Evolutionary conservation across 2,888 invertebrate genomes (phyloP).

Genomic region (Microplitis manilae): DNA sequence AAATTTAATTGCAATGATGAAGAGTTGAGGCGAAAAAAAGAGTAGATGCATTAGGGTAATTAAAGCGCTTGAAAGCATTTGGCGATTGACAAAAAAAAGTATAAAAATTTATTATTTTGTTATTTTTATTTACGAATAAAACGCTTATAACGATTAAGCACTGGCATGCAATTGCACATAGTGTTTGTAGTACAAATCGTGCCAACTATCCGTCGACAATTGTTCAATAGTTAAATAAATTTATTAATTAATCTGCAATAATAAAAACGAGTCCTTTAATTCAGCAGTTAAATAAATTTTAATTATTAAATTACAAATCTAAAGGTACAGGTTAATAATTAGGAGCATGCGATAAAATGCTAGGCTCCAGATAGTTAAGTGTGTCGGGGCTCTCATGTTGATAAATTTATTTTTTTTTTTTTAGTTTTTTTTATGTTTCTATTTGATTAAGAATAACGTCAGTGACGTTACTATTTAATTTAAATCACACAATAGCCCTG

Average conservation of each 20-base stretch:
- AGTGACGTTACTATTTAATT: constrained; percentile 17
- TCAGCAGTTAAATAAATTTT: constrained; percentile 56
- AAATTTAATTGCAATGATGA: constrained; percentile 42
- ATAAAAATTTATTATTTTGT: constrained; percentile 13
- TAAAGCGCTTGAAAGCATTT: constrained; percentile 47
- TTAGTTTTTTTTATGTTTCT: constrained; percentile 21
- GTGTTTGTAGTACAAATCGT: constrained; percentile 63
- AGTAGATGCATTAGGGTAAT: constrained; percentile 38
- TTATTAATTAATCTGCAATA: constrained; percentile 6
- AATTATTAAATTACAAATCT: constrained; percentile 48
- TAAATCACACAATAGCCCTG: constrained; percentile 64
- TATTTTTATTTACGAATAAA: constrained; percentile 48
- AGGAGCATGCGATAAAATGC: constrained; percentile 66
- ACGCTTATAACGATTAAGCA: constrained; percentile 61
- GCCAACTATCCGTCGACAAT: constrained; percentile 57
- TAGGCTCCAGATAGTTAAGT: constrained; percentile 61
- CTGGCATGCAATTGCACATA: constrained; percentile 67
- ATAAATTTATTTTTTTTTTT: constrained; percentile 32
- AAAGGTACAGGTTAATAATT: constrained; percentile 26
- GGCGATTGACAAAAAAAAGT: constrained; percentile 47
- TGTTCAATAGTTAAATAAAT: constrained; percentile 14
- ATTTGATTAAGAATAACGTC: background rate
- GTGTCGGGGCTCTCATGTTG: constrained; percentile 66
- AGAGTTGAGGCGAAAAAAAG: constrained; percentile 21
- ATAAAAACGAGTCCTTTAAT: constrained; percentile 35